Percentiles rank a stretch among this genome's conserved stretches.
Conservation (phyloP, 2,113 vertebrate species). For the Cariama cristata region DNA sequence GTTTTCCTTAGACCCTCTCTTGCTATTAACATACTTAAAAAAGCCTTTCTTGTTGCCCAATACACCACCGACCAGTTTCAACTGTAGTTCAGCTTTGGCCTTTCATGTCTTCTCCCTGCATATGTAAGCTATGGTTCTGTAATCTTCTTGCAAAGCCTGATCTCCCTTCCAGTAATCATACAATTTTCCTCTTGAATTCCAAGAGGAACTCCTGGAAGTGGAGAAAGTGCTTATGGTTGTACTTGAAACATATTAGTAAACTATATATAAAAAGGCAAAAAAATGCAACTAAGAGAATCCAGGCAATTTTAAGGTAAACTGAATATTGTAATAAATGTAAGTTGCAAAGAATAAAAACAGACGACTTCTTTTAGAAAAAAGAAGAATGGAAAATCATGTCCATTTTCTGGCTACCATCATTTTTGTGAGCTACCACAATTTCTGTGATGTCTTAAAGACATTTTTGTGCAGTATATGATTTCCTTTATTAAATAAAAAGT, state of each 20-base stretch:
- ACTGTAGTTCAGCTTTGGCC: too few species aligned
- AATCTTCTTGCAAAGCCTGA: neutral
- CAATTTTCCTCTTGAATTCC: neutral
- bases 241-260: neutral
- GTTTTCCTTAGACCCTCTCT: neutral
- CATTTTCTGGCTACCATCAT: neutral
- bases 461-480: neutral
- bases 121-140: too few species aligned
- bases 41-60: neutral
- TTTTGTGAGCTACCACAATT: neutral
- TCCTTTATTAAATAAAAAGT: neutral
- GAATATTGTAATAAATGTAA: neutral
- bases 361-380: neutral
- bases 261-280: neutral
- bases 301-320: neutral
- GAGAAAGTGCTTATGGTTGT: neutral
- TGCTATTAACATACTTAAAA: neutral
- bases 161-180: neutral
- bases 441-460: neutral
- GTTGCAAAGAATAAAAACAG: neutral
- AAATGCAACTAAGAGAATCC: neutral
- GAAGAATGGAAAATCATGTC: neutral
- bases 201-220: neutral
- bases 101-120: too few species aligned
- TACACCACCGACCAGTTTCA: neutral